Evolutionary conservation across 35 echinoderm and acorn worm genomes (phyloP).

Genomic region (Nesometra sesokonis): DNA sequence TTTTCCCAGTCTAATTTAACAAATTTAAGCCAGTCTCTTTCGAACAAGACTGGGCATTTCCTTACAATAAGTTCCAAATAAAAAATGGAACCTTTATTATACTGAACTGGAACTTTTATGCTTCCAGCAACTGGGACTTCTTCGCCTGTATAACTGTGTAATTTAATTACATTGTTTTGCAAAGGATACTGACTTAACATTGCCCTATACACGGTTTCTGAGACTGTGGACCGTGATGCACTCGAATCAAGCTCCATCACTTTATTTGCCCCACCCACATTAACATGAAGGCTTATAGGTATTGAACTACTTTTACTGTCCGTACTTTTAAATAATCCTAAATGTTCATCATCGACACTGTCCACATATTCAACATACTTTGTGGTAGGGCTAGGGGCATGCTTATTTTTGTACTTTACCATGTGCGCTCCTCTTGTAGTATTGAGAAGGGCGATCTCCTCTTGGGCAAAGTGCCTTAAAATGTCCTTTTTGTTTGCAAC

Average conservation of each 20-base stretch:
- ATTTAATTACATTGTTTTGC: background rate
- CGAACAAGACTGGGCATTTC: constrained; percentile 3
- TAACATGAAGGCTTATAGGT: background rate
- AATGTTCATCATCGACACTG: background rate
- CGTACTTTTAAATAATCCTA: background rate
- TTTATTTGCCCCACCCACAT: background rate
- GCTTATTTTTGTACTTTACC: too few relatives aligned
- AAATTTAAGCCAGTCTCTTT: background rate
- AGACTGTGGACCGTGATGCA: background rate
- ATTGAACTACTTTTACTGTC: background rate
- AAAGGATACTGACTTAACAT: background rate
- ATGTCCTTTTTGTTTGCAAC: background rate
- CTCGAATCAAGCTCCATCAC: background rate
- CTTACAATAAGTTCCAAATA: background rate
- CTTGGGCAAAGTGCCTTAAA: background rate
- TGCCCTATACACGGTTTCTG: background rate
- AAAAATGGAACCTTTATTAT: background rate
- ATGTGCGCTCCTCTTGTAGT: too few relatives aligned
- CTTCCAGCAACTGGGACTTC: background rate
- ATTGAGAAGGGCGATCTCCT: too few relatives aligned
- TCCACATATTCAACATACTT: too few relatives aligned
- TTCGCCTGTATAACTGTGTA: background rate
- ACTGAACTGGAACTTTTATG: constrained; percentile 13
- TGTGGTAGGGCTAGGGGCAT: too few relatives aligned
- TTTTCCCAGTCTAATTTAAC: constrained; percentile 19